phyloP scores from a whole-genome alignment of 2,888 invertebrate species.

The Coenonympha glycerion region DNA sequence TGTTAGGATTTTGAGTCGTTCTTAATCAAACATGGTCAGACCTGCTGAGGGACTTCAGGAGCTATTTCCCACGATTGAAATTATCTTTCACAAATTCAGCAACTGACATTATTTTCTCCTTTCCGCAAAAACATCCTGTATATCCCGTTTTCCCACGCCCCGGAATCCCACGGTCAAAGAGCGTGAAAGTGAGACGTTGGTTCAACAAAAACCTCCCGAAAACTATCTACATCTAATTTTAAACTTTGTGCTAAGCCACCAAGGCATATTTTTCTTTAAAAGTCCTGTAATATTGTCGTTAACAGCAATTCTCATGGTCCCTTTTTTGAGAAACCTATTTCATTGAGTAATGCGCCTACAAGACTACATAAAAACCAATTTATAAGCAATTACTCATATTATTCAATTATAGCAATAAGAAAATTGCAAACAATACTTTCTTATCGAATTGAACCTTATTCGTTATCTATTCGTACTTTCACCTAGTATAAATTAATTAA shows the following conservation, averaged over 20 bases:
- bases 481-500: too few relatives aligned
- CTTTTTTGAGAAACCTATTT: conserved; percentile 11
- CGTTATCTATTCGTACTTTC: too few relatives aligned
- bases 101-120: not conserved
- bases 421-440: too few relatives aligned
- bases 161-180: conserved; percentile 29
- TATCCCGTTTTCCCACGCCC: conserved; percentile 24
- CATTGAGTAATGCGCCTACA: not conserved
- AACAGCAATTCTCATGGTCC: conserved; percentile 15
- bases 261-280: not conserved
- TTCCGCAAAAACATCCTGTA: not conserved
- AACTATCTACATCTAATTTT: conserved; percentile 2
- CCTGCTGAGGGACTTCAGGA: too few relatives aligned
- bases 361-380: not conserved
- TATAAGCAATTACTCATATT: too few relatives aligned
- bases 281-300: conserved; percentile 5
- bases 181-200: conserved; percentile 34
- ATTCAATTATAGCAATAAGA: too few relatives aligned
- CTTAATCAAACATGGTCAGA: too few relatives aligned
- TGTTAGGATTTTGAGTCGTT: too few relatives aligned
- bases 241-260: conserved; percentile 2
- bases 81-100: not conserved
- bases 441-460: too few relatives aligned
- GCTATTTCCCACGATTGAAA: too few relatives aligned
- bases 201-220: conserved; percentile 20